Percentiles rank a stretch among this genome's conserved stretches.
Conservation (phyloP, 2,113 vertebrate species). For the Cyanoliseus patagonus region DNA sequence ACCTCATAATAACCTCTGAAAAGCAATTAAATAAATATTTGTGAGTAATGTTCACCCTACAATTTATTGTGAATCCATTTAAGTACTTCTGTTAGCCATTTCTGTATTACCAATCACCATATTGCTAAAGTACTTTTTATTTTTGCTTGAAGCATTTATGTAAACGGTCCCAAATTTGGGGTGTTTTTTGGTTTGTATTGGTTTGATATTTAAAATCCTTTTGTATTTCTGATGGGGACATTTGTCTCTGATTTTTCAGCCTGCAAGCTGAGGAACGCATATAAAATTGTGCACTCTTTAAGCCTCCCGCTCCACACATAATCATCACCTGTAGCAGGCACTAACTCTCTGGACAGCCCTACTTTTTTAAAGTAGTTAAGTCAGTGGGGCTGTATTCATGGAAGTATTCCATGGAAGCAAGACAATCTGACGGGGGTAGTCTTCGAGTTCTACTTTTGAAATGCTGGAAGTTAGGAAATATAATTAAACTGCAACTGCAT, state of each 20-base stretch:
- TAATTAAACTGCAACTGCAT: conserved; percentile 91
- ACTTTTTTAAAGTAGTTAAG: conserved; percentile 39
- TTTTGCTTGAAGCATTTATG: not conserved
- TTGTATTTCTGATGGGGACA: not conserved
- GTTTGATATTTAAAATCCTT: not conserved
- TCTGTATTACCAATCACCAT: not conserved
- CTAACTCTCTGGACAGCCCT: conserved; percentile 50
- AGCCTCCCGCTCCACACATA: not conserved
- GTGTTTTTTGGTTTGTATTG: not conserved
- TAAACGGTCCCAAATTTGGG: not conserved
- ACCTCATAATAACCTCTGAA: not conserved
- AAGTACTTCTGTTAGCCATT: not conserved
- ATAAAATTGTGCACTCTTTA: not conserved
- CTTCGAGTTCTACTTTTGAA: conserved; percentile 74
- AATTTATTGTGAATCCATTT: not conserved
- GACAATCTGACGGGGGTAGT: conserved; percentile 73
- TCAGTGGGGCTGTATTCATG: not conserved
- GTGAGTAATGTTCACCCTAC: not conserved
- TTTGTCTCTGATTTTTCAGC: not conserved
- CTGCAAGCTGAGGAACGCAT: not conserved
- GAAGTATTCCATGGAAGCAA: conserved; percentile 63
- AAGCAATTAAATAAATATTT: not conserved
- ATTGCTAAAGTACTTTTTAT: not conserved
- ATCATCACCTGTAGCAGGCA: not conserved
- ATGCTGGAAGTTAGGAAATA: conserved; percentile 90